phyloP scores from a whole-genome alignment of 2,888 invertebrate species.

The Pimpla rufipes region DNA sequence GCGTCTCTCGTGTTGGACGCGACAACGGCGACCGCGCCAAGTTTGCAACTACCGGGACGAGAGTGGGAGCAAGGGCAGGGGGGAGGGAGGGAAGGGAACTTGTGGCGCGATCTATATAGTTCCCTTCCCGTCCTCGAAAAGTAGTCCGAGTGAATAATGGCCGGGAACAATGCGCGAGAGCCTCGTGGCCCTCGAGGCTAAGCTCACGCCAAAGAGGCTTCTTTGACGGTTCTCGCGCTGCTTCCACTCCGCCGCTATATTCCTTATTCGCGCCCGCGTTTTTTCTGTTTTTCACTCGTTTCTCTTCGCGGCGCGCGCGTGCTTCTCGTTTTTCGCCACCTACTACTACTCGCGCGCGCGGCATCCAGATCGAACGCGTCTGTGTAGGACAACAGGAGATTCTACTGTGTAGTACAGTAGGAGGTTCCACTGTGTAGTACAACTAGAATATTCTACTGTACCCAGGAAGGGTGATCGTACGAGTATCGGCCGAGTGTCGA shows the following conservation, averaged over 20 bases:
- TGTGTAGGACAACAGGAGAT: too few relatives aligned
- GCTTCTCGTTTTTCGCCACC: slow-evolving; percentile 60
- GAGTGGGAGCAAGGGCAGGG: not conserved
- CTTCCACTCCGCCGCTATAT: slow-evolving; percentile 72
- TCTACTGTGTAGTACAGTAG: too few relatives aligned
- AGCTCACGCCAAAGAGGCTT: slow-evolving; percentile 68
- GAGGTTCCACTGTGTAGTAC: too few relatives aligned
- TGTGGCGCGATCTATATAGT: slow-evolving; percentile 21
- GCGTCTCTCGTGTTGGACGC: slow-evolving; percentile 15
- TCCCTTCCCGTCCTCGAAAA: slow-evolving; percentile 72
- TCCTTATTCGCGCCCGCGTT: slow-evolving; percentile 63
- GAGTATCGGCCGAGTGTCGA: too few relatives aligned
- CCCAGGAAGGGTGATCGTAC: too few relatives aligned
- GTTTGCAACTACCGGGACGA: slow-evolving; percentile 28
- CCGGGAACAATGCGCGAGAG: slow-evolving; percentile 75
- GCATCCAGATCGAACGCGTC: slow-evolving; percentile 58
- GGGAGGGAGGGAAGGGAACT: too few relatives aligned
- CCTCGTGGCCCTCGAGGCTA: slow-evolving; percentile 60
- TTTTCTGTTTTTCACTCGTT: slow-evolving; percentile 25
- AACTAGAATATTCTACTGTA: too few relatives aligned
- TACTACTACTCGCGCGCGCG: slow-evolving; percentile 54
- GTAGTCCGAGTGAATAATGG: slow-evolving; percentile 79
- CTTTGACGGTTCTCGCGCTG: slow-evolving; percentile 72
- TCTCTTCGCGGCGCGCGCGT: slow-evolving; percentile 52
- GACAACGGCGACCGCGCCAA: slow-evolving; percentile 47